Conservation (phyloP, 2,113 vertebrate species). For the Pyxicephalus adspersus region DNA sequence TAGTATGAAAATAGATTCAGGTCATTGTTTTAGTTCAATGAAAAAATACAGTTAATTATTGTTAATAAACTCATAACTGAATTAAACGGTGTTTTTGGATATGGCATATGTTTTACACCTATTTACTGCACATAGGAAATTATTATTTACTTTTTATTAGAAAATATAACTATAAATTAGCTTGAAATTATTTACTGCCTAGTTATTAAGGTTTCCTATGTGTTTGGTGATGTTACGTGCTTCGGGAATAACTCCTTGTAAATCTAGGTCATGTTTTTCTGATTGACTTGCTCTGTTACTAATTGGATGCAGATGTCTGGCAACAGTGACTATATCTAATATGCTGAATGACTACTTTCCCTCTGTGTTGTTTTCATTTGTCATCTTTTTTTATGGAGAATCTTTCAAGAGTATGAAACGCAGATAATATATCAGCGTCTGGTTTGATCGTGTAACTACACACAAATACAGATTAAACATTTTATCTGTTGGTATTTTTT, state of each 20-base stretch:
- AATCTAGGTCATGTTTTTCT: constrained; percentile 51
- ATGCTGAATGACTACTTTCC: constrained; percentile 25
- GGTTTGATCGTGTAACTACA: no score
- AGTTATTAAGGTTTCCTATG: constrained; percentile 15
- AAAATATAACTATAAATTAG: no score
- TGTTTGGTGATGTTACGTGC: constrained; percentile 13
- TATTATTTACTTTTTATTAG: no score
- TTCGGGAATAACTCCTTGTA: constrained; percentile 18
- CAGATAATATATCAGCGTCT: background rate
- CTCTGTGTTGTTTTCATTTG: constrained; percentile 18
- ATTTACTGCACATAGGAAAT: no score
- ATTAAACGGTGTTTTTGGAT: no score
- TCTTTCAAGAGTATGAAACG: constrained; percentile 2
- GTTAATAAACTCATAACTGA: no score
- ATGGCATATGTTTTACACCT: no score
- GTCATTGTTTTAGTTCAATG: no score
- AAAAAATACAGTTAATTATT: no score
- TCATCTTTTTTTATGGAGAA: background rate
- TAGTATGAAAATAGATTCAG: no score
- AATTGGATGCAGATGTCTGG: constrained; percentile 51
- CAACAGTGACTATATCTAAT: constrained; percentile 14
- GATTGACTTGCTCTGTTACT: constrained; percentile 50
- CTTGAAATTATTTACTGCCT: background rate
- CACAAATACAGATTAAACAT: no score
- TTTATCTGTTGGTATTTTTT: no score